These are phyloP conservation scores for Oreohelix idahoensis DNA, from an alignment of 1,140 invertebrate species.

Conservation along the genomic window DNA sequence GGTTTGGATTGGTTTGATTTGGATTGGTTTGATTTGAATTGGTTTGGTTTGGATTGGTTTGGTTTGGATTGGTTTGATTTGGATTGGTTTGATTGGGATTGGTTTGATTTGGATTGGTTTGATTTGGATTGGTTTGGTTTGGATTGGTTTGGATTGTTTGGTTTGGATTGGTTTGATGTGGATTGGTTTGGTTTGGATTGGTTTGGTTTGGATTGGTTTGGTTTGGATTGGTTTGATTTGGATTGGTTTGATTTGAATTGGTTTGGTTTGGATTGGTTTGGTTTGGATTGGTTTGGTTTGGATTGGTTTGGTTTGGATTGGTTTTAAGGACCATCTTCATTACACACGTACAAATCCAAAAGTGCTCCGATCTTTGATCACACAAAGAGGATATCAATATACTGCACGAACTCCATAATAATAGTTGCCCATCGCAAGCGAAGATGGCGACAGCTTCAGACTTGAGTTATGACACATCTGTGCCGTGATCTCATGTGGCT, in stretches of 20 bases:
- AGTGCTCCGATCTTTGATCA: too few relatives aligned
- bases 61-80: background rate
- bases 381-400: too few relatives aligned
- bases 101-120: background rate
- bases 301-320: background rate
- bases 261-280: background rate
- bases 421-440: too few relatives aligned
- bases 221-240: background rate
- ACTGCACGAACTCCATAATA: too few relatives aligned
- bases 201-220: background rate
- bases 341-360: too few relatives aligned
- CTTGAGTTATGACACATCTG: too few relatives aligned
- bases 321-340: too few relatives aligned
- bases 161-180: background rate
- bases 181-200: background rate
- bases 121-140: background rate
- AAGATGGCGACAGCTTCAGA: too few relatives aligned
- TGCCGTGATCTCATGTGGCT: too few relatives aligned
- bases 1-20: background rate
- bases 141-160: background rate
- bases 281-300: background rate
- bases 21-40: background rate
- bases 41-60: background rate
- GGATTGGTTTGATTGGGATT: background rate
- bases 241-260: background rate